phyloP scores from a whole-genome alignment of 2,888 invertebrate genomes.

The Eueremaeus valkanovi region DNA sequence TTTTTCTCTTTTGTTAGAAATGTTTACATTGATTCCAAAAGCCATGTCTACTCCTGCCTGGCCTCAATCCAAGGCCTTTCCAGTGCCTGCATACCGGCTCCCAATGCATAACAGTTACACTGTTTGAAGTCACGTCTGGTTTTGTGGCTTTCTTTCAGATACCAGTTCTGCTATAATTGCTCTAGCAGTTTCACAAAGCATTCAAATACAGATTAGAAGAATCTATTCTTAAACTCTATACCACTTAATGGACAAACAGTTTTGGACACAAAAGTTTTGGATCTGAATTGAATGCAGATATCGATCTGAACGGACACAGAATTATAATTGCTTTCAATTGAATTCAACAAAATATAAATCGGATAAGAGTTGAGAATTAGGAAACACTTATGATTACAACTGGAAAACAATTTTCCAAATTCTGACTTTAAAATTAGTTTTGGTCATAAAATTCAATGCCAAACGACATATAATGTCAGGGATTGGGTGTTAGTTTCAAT shows the following conservation, averaged over 20 bases:
- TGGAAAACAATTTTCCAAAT: too few relatives aligned
- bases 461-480: slow-evolving; percentile 4
- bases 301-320: not conserved
- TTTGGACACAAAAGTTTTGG: not conserved
- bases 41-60: slow-evolving; percentile 2
- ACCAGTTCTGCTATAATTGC: not conserved
- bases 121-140: not conserved
- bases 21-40: slow-evolving; percentile 18
- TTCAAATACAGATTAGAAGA: not conserved
- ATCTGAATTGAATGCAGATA: not conserved
- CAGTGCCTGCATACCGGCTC: slow-evolving; percentile 1
- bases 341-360: not conserved
- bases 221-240: not conserved
- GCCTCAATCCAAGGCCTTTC: too few relatives aligned
- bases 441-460: slow-evolving; percentile 1
- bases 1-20: not conserved
- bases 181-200: not conserved
- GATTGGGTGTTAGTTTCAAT: not conserved
- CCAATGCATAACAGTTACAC: not conserved
- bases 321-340: not conserved
- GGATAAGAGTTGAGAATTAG: not conserved
- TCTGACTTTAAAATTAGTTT: slow-evolving; percentile 13
- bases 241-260: slow-evolving; percentile 5
- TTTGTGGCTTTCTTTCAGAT: slow-evolving; percentile 14
- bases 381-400: too few relatives aligned